phyloP scores from a whole-genome alignment of 2,113 vertebrate genomes.

The Echinops telfairi region DNA sequence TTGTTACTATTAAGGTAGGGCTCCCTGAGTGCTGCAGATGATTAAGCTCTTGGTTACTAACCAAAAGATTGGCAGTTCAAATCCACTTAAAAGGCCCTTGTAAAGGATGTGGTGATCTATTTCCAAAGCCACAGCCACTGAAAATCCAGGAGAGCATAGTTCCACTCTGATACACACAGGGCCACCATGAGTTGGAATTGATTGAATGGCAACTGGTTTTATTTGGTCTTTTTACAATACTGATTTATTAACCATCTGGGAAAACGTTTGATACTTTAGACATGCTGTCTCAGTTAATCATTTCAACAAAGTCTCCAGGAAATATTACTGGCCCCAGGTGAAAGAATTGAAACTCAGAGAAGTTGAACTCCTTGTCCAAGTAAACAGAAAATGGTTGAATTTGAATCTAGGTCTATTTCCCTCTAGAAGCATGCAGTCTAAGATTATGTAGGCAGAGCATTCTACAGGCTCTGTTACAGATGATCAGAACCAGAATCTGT shows the following conservation, averaged over 20 bases:
- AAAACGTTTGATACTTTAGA: constrained; percentile 18
- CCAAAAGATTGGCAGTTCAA: neutral
- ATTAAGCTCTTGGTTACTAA: neutral
- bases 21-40: neutral
- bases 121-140: neutral
- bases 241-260: constrained; percentile 25
- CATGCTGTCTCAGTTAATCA: constrained; percentile 2
- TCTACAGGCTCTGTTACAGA: neutral
- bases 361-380: neutral
- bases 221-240: neutral
- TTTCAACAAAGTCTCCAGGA: neutral
- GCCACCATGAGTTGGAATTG: neutral
- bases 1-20: neutral
- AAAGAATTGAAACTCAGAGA: neutral
- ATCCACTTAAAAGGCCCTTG: neutral
- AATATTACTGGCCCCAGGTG: neutral
- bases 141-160: neutral
- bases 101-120: neutral
- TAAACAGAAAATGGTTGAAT: neutral
- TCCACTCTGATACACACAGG: neutral
- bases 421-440: neutral
- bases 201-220: neutral
- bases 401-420: neutral
- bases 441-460: neutral
- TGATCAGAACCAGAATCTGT: neutral